A percentile compares a stretch with the other conserved stretches of the same genome.
Evolutionary conservation across 1,140 invertebrate genomes (phyloP).

Genomic region (Neodiprion fabricii): DNA sequence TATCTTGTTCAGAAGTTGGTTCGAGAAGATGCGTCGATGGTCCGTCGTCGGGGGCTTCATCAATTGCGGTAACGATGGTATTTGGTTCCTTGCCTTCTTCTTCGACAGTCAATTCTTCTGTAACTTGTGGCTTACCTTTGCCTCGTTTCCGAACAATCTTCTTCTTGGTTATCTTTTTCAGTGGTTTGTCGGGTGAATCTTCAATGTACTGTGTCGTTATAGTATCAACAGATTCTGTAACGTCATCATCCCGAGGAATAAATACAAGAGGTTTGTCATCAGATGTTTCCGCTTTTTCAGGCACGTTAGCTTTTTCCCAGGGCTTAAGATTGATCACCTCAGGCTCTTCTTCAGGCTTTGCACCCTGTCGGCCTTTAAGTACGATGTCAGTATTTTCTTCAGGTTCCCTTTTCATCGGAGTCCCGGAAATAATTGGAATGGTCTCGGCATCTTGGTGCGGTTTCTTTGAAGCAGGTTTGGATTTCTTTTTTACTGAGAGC

Average conservation of each 20-base stretch:
- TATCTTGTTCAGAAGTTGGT: slow-evolving; percentile 17
- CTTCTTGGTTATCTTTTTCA: slow-evolving; percentile 19
- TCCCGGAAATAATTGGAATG: slow-evolving; percentile 53
- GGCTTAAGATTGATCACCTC: slow-evolving; percentile 60
- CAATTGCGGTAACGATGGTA: slow-evolving; percentile 43
- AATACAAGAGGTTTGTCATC: slow-evolving; percentile 20
- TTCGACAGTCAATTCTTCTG: slow-evolving; percentile 43
- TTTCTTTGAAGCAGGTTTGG: not conserved
- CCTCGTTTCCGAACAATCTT: not conserved
- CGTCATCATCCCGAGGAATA: slow-evolving; percentile 4
- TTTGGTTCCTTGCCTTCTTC: slow-evolving; percentile 55
- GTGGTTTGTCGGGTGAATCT: slow-evolving; percentile 19
- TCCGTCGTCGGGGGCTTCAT: slow-evolving; percentile 16
- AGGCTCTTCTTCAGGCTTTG: slow-evolving; percentile 24
- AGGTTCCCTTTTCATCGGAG: slow-evolving; percentile 55
- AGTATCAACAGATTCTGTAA: slow-evolving; percentile 7
- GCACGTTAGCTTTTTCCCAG: slow-evolving; percentile 31
- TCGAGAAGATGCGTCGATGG: slow-evolving; percentile 11
- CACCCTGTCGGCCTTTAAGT: slow-evolving; percentile 46
- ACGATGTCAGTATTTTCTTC: slow-evolving; percentile 24
- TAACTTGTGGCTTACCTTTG: not conserved
- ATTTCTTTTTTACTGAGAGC: not conserved
- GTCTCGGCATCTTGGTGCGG: slow-evolving; percentile 38
- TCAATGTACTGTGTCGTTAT: not conserved
- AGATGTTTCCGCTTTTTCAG: not conserved